Evolutionary conservation across 2,888 invertebrate genomes (phyloP).

Genomic region (Lordiphosa fenestrarum): DNA sequence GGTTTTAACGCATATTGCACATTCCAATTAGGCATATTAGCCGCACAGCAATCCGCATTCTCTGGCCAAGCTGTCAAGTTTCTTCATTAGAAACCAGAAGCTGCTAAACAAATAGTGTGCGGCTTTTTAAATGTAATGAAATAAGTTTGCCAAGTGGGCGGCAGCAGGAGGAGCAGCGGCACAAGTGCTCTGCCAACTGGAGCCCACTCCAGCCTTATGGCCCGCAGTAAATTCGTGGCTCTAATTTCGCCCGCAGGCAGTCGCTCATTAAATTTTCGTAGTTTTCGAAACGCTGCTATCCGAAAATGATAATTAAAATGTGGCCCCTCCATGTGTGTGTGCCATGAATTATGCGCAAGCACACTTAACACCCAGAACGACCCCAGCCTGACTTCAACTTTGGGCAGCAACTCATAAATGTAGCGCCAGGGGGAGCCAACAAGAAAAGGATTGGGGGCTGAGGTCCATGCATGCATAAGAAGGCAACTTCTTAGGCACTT

Average conservation of each 20-base stretch:
- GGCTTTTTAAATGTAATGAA: constrained; percentile 60
- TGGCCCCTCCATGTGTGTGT: constrained; percentile 23
- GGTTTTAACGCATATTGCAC: neutral
- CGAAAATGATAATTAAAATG: constrained; percentile 70
- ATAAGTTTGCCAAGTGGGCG: constrained; percentile 48
- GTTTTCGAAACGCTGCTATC: constrained; percentile 58
- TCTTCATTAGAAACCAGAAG: constrained; percentile 59
- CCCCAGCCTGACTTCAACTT: neutral
- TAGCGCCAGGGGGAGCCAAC: constrained; percentile 34
- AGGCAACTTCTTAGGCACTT: constrained; percentile 36
- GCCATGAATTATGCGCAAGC: constrained; percentile 66
- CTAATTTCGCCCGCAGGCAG: constrained; percentile 56
- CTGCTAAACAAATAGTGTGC: constrained; percentile 58
- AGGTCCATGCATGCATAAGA: constrained; percentile 53
- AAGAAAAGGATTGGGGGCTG: constrained; percentile 39
- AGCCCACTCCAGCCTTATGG: neutral
- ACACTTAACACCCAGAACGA: constrained; percentile 64
- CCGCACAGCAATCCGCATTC: too few relatives aligned
- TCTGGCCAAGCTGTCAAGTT: constrained; percentile 33
- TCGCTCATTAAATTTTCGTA: constrained; percentile 70
- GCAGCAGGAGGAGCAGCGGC: constrained; percentile 7
- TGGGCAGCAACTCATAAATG: constrained; percentile 58
- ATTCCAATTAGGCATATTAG: too few relatives aligned
- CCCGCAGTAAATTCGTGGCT: constrained; percentile 46
- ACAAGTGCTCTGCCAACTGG: neutral